These are phyloP conservation scores for Eucriotettix oculatus DNA, from an alignment of 2,888 invertebrate genomes.

Conservation along the genomic window DNA sequence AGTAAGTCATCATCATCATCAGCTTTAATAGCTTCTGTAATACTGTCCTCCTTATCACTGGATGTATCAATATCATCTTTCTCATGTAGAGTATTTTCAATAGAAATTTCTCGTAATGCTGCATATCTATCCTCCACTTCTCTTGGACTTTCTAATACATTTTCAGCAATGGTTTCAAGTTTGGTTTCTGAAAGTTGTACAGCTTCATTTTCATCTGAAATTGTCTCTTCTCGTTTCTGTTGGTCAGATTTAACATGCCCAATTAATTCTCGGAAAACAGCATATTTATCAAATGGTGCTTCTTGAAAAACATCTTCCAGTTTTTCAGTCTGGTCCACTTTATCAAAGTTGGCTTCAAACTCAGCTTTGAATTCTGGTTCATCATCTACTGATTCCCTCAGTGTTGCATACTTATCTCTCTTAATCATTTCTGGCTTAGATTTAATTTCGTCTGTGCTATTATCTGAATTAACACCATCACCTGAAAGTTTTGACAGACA, in stretches of 20 bases:
- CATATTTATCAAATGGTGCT: constrained; percentile 61
- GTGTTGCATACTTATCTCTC: constrained; percentile 17
- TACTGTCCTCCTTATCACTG: constrained; percentile 18
- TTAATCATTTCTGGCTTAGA: constrained; percentile 12
- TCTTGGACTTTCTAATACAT: constrained; percentile 28
- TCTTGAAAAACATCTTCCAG: constrained; percentile 24
- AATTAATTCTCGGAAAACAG: constrained; percentile 67
- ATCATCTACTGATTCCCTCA: constrained; percentile 18
- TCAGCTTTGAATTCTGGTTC: constrained; percentile 28
- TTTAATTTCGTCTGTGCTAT: constrained; percentile 17
- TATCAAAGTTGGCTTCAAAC: constrained; percentile 40
- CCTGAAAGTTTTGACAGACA: constrained; percentile 43
- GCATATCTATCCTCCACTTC: constrained; percentile 55
- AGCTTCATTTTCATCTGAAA: neutral
- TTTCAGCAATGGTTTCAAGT: neutral
- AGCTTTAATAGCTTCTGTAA: constrained; percentile 10
- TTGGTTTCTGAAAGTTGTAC: neutral
- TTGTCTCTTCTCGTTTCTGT: constrained; percentile 13
- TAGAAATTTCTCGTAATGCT: constrained; percentile 48
- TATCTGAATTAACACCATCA: constrained; percentile 30
- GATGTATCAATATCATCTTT: constrained; percentile 17
- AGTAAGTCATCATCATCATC: constrained; percentile 13
- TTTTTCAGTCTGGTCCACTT: constrained; percentile 16
- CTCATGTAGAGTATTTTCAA: constrained; percentile 29
- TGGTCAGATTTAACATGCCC: constrained; percentile 40